Evolutionary conservation across 1,140 invertebrate genomes (phyloP), one percentile per base, ranked within the genome.

Genomic region (Medauroidea extradentata): DNA sequence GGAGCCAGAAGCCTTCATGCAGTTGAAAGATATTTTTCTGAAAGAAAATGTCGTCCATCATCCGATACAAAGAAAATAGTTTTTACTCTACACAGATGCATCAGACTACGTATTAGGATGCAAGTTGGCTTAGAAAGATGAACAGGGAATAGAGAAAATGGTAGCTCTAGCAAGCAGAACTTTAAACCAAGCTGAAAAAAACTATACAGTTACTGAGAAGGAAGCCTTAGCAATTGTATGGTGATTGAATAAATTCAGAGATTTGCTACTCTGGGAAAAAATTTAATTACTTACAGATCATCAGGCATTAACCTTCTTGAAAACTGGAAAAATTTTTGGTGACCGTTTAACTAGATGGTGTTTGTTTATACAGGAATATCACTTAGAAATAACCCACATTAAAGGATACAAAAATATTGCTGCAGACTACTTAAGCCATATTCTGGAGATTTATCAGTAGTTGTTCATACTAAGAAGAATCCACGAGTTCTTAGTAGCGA

Each of bases 271-370:
- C 53, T 71, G 71, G 2, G 66, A 57, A 9, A 57, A 71, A 13
- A 79, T 83, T 54, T 73, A 43, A 3, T 69, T 80, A 0, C 61
- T 75, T n/a, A 81, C 79, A 0, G 78, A 83, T 59, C 77, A 80
- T 57, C 64, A 68, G 38, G 68, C 73, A 11, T 63, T 82, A 3
- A 60, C 62, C 25, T 82, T 75, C 73, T 63, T 82, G 4, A 61
- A 69, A 21, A 68, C 68, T 2, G 63, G 77, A 2, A 75, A 72
- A 60, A 71, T 78, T 52, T 67, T 71, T 2, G 66, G 60, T 1
- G 73, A 70, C 44, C 44, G 78, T 41, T 57, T 81, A 16, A 72
- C 73, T 0, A 56, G 76, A 27, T 81, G 78, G 78, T 44, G 59
- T 29, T 13, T 79, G 11, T 29, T 61, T 29, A 48, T 81, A 2